Evolutionary conservation across 1,140 invertebrate species (phyloP).

Genomic region (Cotesia vestalis): DNA sequence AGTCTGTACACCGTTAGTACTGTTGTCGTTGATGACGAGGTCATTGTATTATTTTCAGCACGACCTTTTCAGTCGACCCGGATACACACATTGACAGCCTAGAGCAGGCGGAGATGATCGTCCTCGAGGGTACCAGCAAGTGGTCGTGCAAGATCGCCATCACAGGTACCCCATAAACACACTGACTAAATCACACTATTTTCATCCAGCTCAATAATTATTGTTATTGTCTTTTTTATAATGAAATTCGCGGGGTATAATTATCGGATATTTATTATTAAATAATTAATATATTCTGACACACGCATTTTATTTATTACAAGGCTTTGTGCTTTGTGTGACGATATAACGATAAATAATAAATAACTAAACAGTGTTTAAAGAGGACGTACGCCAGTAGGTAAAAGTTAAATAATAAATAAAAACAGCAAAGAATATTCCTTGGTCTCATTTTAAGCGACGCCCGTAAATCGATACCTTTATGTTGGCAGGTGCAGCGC

Average conservation of each 20-base stretch:
- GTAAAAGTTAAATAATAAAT: too few relatives aligned
- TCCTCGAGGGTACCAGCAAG: slow-evolving; percentile 99
- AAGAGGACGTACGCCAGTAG: background rate
- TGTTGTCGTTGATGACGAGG: slow-evolving; percentile 48
- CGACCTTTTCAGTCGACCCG: slow-evolving; percentile 96
- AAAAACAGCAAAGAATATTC: too few relatives aligned
- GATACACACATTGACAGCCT: slow-evolving; percentile 98
- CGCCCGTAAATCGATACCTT: slow-evolving; percentile 59
- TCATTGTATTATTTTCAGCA: slow-evolving; percentile 73
- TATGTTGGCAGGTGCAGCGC: slow-evolving; percentile 58
- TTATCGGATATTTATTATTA: background rate
- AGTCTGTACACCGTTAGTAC: background rate
- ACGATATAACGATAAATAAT: background rate
- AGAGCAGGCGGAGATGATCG: slow-evolving; percentile 95
- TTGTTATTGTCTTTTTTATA: background rate
- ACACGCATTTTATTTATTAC: background rate
- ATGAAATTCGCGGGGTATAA: background rate
- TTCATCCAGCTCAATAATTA: background rate
- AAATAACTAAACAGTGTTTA: background rate
- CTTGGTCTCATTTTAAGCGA: background rate
- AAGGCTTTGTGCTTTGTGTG: too few relatives aligned
- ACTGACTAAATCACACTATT: slow-evolving; percentile 22
- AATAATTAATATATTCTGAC: background rate
- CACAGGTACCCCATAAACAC: slow-evolving; percentile 78
- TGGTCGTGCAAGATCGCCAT: slow-evolving; percentile 99